Base-by-base conservation (phyloP, 2,888 invertebrate genomes). In the Arrhopalites spinosus region DNA sequence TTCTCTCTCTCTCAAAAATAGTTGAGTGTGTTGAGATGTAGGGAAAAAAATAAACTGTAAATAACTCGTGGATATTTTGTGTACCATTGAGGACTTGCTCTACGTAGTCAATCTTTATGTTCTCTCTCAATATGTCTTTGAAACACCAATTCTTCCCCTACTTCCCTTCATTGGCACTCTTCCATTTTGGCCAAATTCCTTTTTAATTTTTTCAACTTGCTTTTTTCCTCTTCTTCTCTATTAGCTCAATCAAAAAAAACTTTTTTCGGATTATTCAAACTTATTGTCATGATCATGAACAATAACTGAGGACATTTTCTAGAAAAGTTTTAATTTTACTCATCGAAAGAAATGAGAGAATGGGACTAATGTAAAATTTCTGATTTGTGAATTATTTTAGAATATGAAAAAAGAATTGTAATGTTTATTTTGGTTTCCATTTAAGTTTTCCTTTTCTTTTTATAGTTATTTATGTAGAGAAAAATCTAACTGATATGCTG, bases 71-170 rank as follows among this genome's bases (percentile, higher is more conserved):
- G n/a, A n/a, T n/a, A n/a, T n/a, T n/a, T n/a, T n/a, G n/a, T n/a
- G n/a, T n/a, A n/a, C n/a, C n/a, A n/a, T n/a, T n/a, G n/a, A 59
- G 25, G 11, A 59, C 59, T 59, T 59, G 59, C 59, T 59, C 59
- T 59, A 59, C 59, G 59, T 59, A 25, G 8, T 5, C 1, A 20
- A 53, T 11, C 20, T 47, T n/a, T 47, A n/a, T 47, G 13, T 47
- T 13, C 47, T n/a, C n/a, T n/a, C n/a, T n/a, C n/a, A n/a, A 1
- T 47, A 47, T 15, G 7, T 36, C 36, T 11, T 36, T 3, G 3
- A 11, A 23, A 59, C 25, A 23, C 59, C 25, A 27, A 59, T 59
- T 59, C 27, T 25, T 59, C 25, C 59, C 59, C 11, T 59, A n/a
- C n/a, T 20, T n/a, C 53, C n/a, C 25, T 7, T 59, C 59, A 25